A percentile compares a stretch with the other conserved stretches of the same genome.
Conservation (phyloP, 2,888 invertebrate genomes). For the Drosophila gaucha region DNA sequence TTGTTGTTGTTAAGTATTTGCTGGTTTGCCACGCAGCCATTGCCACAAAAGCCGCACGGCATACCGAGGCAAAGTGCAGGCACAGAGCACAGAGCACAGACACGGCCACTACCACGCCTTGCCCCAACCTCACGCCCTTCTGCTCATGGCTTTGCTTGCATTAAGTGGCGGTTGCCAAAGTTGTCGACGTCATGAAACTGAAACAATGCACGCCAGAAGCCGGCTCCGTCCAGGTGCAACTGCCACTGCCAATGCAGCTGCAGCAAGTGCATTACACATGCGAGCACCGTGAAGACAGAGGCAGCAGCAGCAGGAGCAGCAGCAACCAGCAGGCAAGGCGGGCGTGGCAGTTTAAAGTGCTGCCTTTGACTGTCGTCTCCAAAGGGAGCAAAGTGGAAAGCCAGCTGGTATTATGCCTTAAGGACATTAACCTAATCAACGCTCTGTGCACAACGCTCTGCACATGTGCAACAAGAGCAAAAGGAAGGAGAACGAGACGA, state of each 20-base stretch:
- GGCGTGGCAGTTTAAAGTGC: constrained; percentile 41
- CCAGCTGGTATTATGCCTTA: constrained; percentile 65
- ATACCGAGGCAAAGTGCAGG: constrained; percentile 67
- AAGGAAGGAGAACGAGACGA: background rate
- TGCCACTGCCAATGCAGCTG: constrained; percentile 34
- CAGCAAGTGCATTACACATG: constrained; percentile 39
- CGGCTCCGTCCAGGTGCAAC: constrained; percentile 20
- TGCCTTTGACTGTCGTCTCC: constrained; percentile 41
- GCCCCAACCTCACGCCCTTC: constrained; percentile 6
- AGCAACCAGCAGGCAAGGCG: background rate
- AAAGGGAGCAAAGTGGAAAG: constrained; percentile 23
- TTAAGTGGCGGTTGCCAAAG: constrained; percentile 76
- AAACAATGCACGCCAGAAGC: constrained; percentile 62
- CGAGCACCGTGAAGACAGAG: constrained; percentile 24
- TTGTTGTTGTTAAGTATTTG: constrained; percentile 51
- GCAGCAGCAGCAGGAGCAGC: constrained; percentile 3
- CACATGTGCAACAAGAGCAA: constrained; percentile 7
- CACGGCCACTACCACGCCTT: constrained; percentile 18
- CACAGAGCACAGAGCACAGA: constrained; percentile 17
- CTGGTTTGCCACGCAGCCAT: constrained; percentile 60
- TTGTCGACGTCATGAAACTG: constrained; percentile 74
- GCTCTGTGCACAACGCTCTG: constrained; percentile 43
- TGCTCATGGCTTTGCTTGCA: constrained; percentile 55
- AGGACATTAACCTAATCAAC: constrained; percentile 78
- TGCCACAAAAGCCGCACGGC: constrained; percentile 72